Conservation (phyloP, 1,140 invertebrate genomes). For the Drosophila repletoides region DNA sequence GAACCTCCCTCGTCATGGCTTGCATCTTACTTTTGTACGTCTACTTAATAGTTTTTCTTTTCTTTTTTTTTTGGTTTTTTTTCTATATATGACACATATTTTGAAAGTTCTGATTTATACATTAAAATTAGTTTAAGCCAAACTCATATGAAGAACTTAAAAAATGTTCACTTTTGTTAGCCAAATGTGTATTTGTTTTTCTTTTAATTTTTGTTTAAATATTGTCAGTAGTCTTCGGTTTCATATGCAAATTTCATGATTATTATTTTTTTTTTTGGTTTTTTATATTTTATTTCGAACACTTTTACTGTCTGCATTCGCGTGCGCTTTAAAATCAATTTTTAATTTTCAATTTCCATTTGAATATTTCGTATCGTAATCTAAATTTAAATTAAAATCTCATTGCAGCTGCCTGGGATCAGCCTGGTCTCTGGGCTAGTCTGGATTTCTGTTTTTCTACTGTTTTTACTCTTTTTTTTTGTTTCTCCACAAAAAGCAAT, state of each 20-base stretch:
- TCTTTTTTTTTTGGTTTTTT: conserved; percentile 16
- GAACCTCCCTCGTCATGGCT: conserved; percentile 11
- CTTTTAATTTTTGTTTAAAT: conserved; percentile 53
- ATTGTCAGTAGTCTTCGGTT: conserved; percentile 76
- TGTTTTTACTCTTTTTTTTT: conserved; percentile 34
- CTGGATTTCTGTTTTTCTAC: conserved; percentile 18
- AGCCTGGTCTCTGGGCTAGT: conserved; percentile 12
- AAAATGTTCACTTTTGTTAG: conserved; percentile 25
- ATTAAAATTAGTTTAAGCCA: conserved; percentile 67
- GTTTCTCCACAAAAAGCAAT: conserved; percentile 63
- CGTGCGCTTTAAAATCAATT: conserved; percentile 55
- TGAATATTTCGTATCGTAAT: conserved; percentile 58
- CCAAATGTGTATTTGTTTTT: conserved; percentile 36
- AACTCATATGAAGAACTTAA: conserved; percentile 49
- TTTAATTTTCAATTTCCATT: conserved; percentile 18
- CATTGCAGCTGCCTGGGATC: conserved; percentile 22
- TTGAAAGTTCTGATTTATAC: conserved; percentile 58
- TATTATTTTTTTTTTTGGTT: neutral
- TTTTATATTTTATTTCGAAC: conserved; percentile 13
- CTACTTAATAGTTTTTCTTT: conserved; percentile 44
- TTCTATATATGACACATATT: conserved; percentile 40
- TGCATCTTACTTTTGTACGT: conserved; percentile 66
- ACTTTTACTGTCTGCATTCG: conserved; percentile 28
- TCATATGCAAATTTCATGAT: conserved; percentile 53
- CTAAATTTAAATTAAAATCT: conserved; percentile 77